Evolutionary conservation across 2,797 vertebrate genomes (phyloP).

Genomic region (Onychomys arenicola): DNA sequence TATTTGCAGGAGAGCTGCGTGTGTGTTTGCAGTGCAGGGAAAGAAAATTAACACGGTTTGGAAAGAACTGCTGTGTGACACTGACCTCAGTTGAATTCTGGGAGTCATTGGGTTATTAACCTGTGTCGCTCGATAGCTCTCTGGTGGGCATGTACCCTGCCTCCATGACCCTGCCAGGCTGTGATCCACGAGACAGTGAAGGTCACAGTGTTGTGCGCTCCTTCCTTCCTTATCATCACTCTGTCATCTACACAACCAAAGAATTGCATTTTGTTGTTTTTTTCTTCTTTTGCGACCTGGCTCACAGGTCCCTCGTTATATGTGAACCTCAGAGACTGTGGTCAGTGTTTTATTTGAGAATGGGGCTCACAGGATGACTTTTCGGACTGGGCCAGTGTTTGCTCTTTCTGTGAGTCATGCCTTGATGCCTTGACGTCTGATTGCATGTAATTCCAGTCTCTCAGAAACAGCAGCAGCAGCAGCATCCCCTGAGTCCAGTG

Average conservation of each 20-base stretch:
- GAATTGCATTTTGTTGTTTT: neutral
- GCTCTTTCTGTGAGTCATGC: neutral
- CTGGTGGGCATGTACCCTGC: neutral
- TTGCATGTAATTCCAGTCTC: neutral
- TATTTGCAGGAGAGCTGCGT: conserved; percentile 70
- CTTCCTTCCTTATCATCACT: neutral
- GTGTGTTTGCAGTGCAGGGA: conserved; percentile 82
- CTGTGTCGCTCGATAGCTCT: conserved; percentile 42
- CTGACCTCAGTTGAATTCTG: conserved; percentile 76
- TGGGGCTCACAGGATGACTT: conserved; percentile 41
- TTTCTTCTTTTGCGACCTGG: neutral
- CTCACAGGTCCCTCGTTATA: conserved; percentile 11
- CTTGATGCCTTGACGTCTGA: neutral
- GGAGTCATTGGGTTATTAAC: conserved; percentile 75
- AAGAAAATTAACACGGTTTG: conserved; percentile 55
- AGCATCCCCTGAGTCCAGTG: neutral
- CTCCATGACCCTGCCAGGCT: neutral
- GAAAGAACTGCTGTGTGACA: conserved; percentile 61
- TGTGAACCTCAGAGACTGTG: conserved; percentile 18
- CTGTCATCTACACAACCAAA: neutral
- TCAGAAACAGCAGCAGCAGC: neutral
- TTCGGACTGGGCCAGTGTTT: neutral
- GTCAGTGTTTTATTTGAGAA: conserved; percentile 53
- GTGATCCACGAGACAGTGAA: neutral
- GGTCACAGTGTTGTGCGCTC: neutral